Base-by-base conservation (phyloP, 2,113 vertebrate genomes). In the Baryphthengus martii region DNA sequence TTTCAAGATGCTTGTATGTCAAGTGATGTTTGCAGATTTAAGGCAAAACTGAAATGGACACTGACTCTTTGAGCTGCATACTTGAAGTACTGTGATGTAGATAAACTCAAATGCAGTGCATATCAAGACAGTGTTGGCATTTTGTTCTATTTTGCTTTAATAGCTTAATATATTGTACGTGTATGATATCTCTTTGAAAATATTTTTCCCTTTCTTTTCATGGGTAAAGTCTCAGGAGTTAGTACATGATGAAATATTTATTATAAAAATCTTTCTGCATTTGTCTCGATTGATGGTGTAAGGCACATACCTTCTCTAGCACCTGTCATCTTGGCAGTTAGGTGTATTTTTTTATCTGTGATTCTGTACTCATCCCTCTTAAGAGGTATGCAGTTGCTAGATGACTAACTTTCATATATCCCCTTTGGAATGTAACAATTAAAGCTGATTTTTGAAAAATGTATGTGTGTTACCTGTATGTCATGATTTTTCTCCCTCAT, bases 391-490 rank as follows among this genome's bases (percentile, higher is more conserved):
- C 84, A 96, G 85, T 97, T 97, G 91, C 88, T 96, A 91, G 76
- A 82, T 97, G 92, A 96, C 81, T 97, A 95, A 92, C 71, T 96
- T 95, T 97, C 93, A 66, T 97, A 96, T 95, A 92, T 95, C 91
- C 73, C 88, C 93, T 98, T 97, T 97, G 96, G 94, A 98, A 97
- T 98, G 97, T 95, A 98, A 97, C 58, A 96, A 97, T 98, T 97
- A 98, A 98, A 97, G 90, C 78, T 96, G 94, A 93, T 98, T 98
- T 98, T 98, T 94, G 95, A 97, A 98, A 96, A 90, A 89, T 17
- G 16, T 75, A 80, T 74, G 20, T 66, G 67, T 19, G 19, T 62
- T 93, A 83, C 90, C 42, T 85, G 13, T 80, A 82, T 91, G 78
- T 93, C 62, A 29, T 94, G 11, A 68, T 92, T 97, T 90, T 89